phyloP scores from a whole-genome alignment of 2,113 vertebrate species.

The Mola mola region DNA sequence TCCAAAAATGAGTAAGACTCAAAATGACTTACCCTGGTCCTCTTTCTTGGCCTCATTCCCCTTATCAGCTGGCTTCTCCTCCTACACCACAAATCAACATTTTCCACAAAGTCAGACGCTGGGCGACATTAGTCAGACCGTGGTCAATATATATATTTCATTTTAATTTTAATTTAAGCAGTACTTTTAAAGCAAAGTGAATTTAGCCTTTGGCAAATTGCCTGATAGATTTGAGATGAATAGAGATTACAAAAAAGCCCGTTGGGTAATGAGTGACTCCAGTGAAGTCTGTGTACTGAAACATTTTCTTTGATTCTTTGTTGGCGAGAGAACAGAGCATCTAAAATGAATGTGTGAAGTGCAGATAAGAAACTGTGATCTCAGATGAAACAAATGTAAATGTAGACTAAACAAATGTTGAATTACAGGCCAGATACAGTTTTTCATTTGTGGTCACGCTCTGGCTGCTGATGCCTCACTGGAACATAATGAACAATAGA shows the following conservation, averaged over 20 bases:
- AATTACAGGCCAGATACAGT: neutral
- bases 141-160: constrained; percentile 20
- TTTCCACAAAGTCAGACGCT: constrained; percentile 35
- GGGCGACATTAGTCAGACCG: constrained; percentile 30
- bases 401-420: constrained; percentile 1
- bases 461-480: constrained; percentile 3
- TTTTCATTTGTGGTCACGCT: neutral
- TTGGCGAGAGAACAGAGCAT: constrained; percentile 10
- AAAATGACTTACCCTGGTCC: constrained; percentile 66
- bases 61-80: constrained; percentile 65
- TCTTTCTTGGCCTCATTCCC: constrained; percentile 66
- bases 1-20: constrained; percentile 14
- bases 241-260: constrained; percentile 19
- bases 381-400: constrained; percentile 4
- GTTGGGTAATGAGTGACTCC: constrained; percentile 25
- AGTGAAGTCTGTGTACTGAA: constrained; percentile 17
- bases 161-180: constrained; percentile 39
- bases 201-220: constrained; percentile 37
- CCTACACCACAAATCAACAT: constrained; percentile 58
- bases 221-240: constrained; percentile 21
- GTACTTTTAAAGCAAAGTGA: constrained; percentile 16
- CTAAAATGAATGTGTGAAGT: constrained; percentile 3
- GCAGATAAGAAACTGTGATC: constrained; percentile 18
- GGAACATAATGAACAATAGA: neutral
- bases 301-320: constrained; percentile 13